Base-by-base conservation (phyloP, 30 jellyfish, hydroid and myxozoan species). In the Catostylus mosaicus region DNA sequence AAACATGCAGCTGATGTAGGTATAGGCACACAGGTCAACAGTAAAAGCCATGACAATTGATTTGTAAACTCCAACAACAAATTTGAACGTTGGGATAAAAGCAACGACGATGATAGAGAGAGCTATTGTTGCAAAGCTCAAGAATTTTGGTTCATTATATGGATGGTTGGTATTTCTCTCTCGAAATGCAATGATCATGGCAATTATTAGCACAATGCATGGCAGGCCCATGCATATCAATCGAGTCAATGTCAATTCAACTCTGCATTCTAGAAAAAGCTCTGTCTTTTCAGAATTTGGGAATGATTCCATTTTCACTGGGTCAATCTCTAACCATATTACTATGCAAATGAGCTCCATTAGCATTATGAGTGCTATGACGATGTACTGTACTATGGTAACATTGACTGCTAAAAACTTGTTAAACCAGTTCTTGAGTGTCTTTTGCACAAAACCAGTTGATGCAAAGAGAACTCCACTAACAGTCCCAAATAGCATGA, bases 31-130 rank as follows among this genome's bases (percentile, higher is more conserved):
- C 24, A 88, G 66, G 19, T 75, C 90, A n/a, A 83, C 88, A 37
- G 97, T 92, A 54, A 92, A 67, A 30, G 94, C 87, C 89, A 81
- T 78, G 20, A 92, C 97, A 27, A 92, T 48, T n/a, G 91, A 89
- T 45, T 77, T 93, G 75, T 79, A 92, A 50, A 59, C 47, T 26
- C 90, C 97, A 73, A 64, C 82, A 26, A 87, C 98, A 46, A 50
- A 80, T 19, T 80, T 79, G 80, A 82, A 81, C 67, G 98, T 78
- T 45, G 90, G 84, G 18, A 80, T 57, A 45, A 76, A 87, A 8
- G 97, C 98, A 35, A 75, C 88, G 45, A 72, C 94, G 14, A 92
- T 77, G 37, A 92, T 73, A 24, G 97, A 70, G 16, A 85, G 52
- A 0, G 97, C 92, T 24, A 92, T 65, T 4, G 97, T 67, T 2